Evolutionary conservation across 2,797 vertebrate species (phyloP).

Genomic region (Typhlichthys eigenmanni): DNA sequence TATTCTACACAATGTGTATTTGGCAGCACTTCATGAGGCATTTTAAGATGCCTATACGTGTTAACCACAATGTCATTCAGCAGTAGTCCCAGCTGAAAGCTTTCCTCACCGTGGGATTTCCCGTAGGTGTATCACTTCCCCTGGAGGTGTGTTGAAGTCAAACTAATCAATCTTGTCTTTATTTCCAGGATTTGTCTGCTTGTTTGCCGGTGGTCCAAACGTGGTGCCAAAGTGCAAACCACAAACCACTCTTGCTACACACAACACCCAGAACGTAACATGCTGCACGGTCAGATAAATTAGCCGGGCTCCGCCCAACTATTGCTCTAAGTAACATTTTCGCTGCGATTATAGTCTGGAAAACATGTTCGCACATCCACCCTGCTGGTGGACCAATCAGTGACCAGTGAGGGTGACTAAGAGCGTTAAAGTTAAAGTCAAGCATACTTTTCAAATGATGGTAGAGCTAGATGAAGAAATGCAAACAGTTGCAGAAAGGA

Average conservation of each 20-base stretch:
- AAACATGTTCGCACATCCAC: no score
- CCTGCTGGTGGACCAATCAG: no score
- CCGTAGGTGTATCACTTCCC: conserved; percentile 2
- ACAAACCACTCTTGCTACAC: conserved; percentile 23
- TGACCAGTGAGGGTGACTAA: no score
- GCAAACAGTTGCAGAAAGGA: no score
- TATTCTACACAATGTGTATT: not conserved
- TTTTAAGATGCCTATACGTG: not conserved
- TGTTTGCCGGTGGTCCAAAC: not conserved
- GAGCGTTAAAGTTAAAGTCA: no score
- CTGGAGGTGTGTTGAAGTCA: conserved; percentile 53
- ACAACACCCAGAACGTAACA: conserved; percentile 32
- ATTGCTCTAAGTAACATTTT: no score
- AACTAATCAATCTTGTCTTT: conserved; percentile 68
- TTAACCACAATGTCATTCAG: conserved; percentile 16
- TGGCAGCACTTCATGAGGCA: conserved; percentile 10
- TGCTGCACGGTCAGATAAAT: not conserved
- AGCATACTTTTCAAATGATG: no score
- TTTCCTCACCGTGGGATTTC: not conserved
- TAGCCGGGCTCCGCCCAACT: no score
- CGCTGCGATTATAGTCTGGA: no score
- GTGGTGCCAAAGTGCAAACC: conserved; percentile 33
- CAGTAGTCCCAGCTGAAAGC: conserved; percentile 17
- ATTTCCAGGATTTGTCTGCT: conserved; percentile 35
- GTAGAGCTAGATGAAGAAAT: no score